Base-by-base conservation (phyloP, 2,113 vertebrate genomes). In the Ploceus nigricollis region DNA sequence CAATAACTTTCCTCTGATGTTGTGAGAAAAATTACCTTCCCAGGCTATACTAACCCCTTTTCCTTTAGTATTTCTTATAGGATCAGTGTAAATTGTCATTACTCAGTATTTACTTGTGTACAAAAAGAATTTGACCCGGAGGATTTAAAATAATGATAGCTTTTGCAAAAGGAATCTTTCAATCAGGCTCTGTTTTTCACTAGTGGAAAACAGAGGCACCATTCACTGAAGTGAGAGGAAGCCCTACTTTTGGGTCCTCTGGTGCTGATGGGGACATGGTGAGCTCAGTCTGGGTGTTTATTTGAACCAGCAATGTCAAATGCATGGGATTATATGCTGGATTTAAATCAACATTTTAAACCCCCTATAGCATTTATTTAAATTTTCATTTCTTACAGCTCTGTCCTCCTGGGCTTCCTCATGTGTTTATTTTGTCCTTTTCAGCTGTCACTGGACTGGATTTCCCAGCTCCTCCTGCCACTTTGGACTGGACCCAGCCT, bases 101-200 rank as follows among this genome's bases (percentile, higher is more conserved):
- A 61, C 70, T 58, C 15, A 3, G 39, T 86, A 70, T 93, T 93
- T 92, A 54, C 60, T 93, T 0, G 1, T 58, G 51, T 78, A 77
- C 40, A 78, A 66, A 93, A 81, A 28, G 17, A 81, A 88, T 83
- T 83, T 83, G 79, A 53, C 68, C 15, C 42, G 4, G 79, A 60
- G 64, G 64, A 71, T 89, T 97, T 96, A 68, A 95, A 93, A 80
- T 73, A 91, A 44, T 33, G 47, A 80, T 31, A 90, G 50, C 56
- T 48, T 91, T 93, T 83, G 68, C 87, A 82, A 73, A 87, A 88
- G 42, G 68, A 82, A 66, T 7, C 23, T 86, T 90, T 92, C 64
- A 92, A 18, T 65, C 82, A 86, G 87, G 79, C 63, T 54, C 14
- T 89, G 64, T 60, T 96, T 77, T 82, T 70, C 50, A 40, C 44